Base-by-base conservation (phyloP, 2,888 invertebrate genomes). In the Platypus cylindrus region DNA sequence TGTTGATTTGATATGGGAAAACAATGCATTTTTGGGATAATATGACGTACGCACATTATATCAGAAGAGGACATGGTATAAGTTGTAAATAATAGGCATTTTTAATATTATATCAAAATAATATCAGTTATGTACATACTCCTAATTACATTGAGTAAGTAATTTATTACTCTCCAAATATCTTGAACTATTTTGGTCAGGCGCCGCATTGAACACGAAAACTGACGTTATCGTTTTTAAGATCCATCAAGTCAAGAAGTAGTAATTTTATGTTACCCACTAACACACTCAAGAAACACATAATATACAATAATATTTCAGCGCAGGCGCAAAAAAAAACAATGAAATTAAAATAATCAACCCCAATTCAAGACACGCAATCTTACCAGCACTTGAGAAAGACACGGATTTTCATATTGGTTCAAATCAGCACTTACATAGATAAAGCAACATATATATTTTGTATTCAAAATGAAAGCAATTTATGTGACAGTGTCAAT, bases 401-500 rank as follows among this genome's bases (percentile, higher is more conserved):
- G 14, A 27, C 17, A 34, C 20, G 18, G 24, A 30, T 20, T 30
- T 27, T 16, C 20, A 30, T 24, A n/a, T n/a, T n/a, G n/a, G n/a
- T n/a, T n/a, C n/a, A n/a, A n/a, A n/a, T n/a, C n/a, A n/a, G 22
- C 9, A 7, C 22, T 22, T 9, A 22, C 22, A 7, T 8, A 22
- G 7, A 7, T 9, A 7, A 22, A n/a, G n/a, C n/a, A n/a, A n/a
- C n/a, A n/a, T n/a, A n/a, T n/a, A n/a, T n/a, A n/a, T n/a, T n/a
- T 24, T 11, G 18, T 14, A 15, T 20, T 26, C 30, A 42, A 16
- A 25, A 60, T 60, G 58, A 61, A 60, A 53, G 55, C 55, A 49
- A 50, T 60, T 30, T 59, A 59, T 52, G 58, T 62, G 54, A 60
- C 56, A 46, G 56, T 70, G 50, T 70, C 68, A 29, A 67, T 71